Evolutionary conservation across 1,140 invertebrate genomes (phyloP).

Genomic region (Neotoxoptera formosana): DNA sequence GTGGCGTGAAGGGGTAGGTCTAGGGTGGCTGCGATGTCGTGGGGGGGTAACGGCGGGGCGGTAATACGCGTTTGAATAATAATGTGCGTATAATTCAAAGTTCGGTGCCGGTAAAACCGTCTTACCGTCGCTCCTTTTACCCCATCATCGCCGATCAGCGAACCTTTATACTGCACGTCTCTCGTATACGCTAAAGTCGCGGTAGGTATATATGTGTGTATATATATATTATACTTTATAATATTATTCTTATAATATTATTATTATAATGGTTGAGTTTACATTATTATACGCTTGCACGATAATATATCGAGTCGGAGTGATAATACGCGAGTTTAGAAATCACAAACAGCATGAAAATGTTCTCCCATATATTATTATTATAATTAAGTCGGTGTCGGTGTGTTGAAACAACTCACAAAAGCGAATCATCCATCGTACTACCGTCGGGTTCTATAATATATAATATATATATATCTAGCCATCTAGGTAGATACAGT

Average conservation of each 20-base stretch:
- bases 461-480: no score
- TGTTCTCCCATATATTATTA: not conserved
- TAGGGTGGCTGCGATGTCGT: not conserved
- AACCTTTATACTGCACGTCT: not conserved
- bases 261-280: not conserved
- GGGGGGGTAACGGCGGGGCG: not conserved
- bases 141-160: not conserved
- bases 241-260: not conserved
- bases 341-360: not conserved
- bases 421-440: not conserved
- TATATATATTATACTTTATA: not conserved
- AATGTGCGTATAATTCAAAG: constrained; percentile 27
- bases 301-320: not conserved
- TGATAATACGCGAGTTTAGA: not conserved
- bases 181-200: not conserved
- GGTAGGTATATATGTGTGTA: no score
- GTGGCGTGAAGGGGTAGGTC: no score
- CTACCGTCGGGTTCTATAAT: not conserved
- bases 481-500: not conserved
- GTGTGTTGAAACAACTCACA: not conserved
- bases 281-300: not conserved
- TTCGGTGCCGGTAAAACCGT: constrained; percentile 1
- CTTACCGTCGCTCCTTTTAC: not conserved
- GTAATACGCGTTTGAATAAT: constrained; percentile 22
- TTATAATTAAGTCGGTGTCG: no score